Conservation (phyloP, 2,113 vertebrate genomes). For the Aphelocoma coerulescens region DNA sequence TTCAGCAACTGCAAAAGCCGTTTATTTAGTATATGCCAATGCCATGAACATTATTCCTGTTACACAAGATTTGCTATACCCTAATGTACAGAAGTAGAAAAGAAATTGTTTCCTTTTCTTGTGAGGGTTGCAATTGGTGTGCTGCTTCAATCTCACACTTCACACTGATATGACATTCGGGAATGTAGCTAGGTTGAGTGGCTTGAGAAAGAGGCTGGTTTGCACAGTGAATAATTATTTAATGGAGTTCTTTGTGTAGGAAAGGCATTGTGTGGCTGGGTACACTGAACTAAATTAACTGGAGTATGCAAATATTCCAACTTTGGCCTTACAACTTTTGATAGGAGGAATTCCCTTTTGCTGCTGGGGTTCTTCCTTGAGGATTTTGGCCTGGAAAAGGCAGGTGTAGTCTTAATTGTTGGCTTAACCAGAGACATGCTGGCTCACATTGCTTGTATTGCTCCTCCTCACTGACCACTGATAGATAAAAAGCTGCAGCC, state of each 20-base stretch:
- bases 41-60: constrained; percentile 54
- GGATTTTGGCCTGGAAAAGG: neutral
- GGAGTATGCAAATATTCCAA: neutral
- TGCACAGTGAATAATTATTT: constrained; percentile 23
- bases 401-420: neutral
- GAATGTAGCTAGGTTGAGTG: constrained; percentile 1
- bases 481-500: neutral
- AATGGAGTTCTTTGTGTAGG: neutral
- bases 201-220: neutral
- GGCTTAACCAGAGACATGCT: neutral
- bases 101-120: constrained; percentile 59
- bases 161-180: neutral
- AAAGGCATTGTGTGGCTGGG: neutral
- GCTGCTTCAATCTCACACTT: constrained; percentile 44
- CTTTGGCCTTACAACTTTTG: neutral
- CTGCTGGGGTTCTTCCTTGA: neutral
- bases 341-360: neutral
- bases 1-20: constrained; percentile 43
- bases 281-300: neutral
- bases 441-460: neutral
- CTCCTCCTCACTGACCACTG: neutral
- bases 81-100: constrained; percentile 41
- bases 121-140: neutral
- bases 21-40: constrained; percentile 58
- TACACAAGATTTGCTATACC: constrained; percentile 67